Evolutionary conservation across 2,797 vertebrate genomes (phyloP), one percentile per base, ranked within the genome.

Genomic region (Hemitrygon akajei): DNA sequence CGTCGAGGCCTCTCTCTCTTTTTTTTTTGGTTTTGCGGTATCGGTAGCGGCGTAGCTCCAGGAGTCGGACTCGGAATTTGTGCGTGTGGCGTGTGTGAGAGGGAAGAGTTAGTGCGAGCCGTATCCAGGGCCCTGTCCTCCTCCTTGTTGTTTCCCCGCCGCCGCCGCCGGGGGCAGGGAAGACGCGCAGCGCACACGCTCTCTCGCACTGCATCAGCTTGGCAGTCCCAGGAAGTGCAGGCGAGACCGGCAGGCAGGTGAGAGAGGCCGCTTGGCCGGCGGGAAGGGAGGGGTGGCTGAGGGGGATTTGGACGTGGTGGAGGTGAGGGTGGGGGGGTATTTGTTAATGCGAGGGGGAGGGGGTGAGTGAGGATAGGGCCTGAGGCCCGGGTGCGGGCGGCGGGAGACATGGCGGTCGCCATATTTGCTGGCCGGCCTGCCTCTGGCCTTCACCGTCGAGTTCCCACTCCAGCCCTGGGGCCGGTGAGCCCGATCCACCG

Each of bases 361-460:
- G 93, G 30, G 81, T 93, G 94, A 94, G 95, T 94, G 95, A 94
- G 71, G 20, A 73, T 6, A 95, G 94, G 89, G 94, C 94, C 94
- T 94, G 94, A 92, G 93, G 58, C 79, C 27, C 89, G 94, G 94
- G 87, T 94, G 93, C 30, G 47, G 1, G 3, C 47, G 9, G 34
- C 75, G 82, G 71, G 20, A 77, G 94, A 40, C 96, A 96, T 96
- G 96, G 96, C 96, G 96, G 96, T 96, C 96, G 95, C 96, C 96
- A 96, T 97, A 95, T 97, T 96, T 95, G 95, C 18, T 20, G 27
- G 86, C 16, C 63, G 7, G 1, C 37, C 18, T 18, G 40, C 27
- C n/a, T 80, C 30, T 18, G 7, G 7, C n/a, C 79, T 34, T 3
- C 79, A 10, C n/a, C 0, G 5, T 11, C 76, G 20, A 9, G 27